Evolutionary conservation across 64 coral and sea anemone species (phyloP), one percentile per base, ranked within the genome.

Genomic region (Actinia equina): DNA sequence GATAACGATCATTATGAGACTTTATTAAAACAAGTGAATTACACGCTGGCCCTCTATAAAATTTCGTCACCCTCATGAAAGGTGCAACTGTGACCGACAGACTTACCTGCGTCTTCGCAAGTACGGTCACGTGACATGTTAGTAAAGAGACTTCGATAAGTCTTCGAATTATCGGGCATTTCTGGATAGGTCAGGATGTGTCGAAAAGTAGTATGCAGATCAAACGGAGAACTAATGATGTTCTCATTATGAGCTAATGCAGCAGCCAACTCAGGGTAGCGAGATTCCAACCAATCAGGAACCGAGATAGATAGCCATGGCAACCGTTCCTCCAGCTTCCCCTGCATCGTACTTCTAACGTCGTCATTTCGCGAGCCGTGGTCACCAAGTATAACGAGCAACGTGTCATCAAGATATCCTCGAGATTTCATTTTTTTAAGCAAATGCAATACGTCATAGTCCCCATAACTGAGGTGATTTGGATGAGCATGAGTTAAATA

Each of bases 251-350:
- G 58, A 7, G 71, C 52, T 11, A 92, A 63, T 57, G 49, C 80
- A 14, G 59, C 63, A 65, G 78, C 25, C n/a, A 93, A 14, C 1
- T 88, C 52, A 25, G 79, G 63, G 37, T 84, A 61, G 12, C 88
- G 83, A 13, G 70, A 54, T 22, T 37, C 27, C 43, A 93, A 77
- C 91, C 91, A 93, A 30, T 74, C 51, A 11, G 91, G 91, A 26
- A 88, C 30, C 2, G 91, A 84, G 23, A 93, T 37, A 13, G 86
- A 88, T 58, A 93, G 20, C 17, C 59, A 84, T 17, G 91, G 91
- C 22, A 92, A 65, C 45, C 91, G 59, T 49, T 92, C 91, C 44
- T 93, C 86, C 0, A 93, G 86, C 85, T 93, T 93, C 14, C 91
- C 91, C 44, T 93, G 86, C 23, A 89, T 88, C 27, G 91, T 88